Conservation (phyloP, 2,797 vertebrate genomes). For the Antrozous pallidus region DNA sequence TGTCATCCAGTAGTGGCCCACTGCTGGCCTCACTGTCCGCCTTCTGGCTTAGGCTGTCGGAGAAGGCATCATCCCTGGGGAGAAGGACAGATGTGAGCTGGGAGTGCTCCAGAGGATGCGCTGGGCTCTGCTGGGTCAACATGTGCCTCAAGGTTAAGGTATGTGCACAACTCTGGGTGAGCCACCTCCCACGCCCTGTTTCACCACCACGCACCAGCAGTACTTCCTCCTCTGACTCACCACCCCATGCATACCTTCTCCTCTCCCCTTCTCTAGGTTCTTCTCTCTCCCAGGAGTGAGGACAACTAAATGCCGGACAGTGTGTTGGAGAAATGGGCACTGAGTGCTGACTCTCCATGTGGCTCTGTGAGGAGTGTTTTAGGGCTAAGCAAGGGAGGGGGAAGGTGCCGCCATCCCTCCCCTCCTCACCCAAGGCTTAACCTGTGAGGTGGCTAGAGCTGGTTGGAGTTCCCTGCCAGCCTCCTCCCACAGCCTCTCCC, state of each 20-base stretch:
- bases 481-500: not conserved
- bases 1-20: slow-evolving; percentile 90
- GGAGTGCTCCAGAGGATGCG: not conserved
- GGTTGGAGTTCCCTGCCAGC: not conserved
- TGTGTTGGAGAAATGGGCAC: not conserved
- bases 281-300: not conserved
- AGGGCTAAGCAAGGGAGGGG: not conserved
- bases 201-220: not conserved
- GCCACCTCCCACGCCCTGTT: not conserved
- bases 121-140: not conserved
- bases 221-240: not conserved
- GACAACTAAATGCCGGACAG: not conserved
- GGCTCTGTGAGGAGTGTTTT: not conserved
- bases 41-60: slow-evolving; percentile 92
- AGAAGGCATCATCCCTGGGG: slow-evolving; percentile 93
- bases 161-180: too few relatives aligned
- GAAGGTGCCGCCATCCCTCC: not conserved
- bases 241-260: not conserved
- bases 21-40: slow-evolving; percentile 91
- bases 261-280: not conserved
- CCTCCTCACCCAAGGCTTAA: not conserved
- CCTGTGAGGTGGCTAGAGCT: not conserved
- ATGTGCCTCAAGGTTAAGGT: not conserved
- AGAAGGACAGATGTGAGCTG: slow-evolving; percentile 56
- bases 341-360: not conserved